These are phyloP conservation scores for Lithosia quadra DNA, from an alignment of 2,888 invertebrate genomes.

Conservation along the genomic window DNA sequence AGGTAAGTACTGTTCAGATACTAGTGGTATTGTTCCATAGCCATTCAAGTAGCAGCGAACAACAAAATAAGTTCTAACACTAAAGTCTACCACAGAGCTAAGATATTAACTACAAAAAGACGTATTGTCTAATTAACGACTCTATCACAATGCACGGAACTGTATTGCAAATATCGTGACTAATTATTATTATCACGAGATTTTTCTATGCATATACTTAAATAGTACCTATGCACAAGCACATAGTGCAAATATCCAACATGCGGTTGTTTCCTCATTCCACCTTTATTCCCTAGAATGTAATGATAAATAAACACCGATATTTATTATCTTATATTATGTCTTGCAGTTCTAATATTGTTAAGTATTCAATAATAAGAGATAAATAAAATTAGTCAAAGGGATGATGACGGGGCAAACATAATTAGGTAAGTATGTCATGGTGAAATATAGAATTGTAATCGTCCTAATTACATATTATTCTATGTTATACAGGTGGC, in stretches of 20 bases:
- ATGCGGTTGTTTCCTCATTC: not conserved
- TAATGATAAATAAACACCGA: not conserved
- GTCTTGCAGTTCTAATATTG: not conserved
- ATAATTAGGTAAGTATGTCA: too few relatives aligned
- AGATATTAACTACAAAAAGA: not conserved
- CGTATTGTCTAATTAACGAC: slow-evolving; percentile 2
- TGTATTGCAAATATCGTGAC: slow-evolving; percentile 37
- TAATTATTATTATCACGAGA: slow-evolving; percentile 38
- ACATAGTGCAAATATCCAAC: slow-evolving; percentile 27
- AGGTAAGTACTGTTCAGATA: too few relatives aligned
- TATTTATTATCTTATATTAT: not conserved
- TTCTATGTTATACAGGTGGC: too few relatives aligned
- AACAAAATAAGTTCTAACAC: not conserved
- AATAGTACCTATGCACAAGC: not conserved
- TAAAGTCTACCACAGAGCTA: not conserved
- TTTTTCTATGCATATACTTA: slow-evolving; percentile 25
- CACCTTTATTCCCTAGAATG: not conserved
- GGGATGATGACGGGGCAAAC: not conserved
- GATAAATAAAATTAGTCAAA: too few relatives aligned
- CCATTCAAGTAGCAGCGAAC: not conserved
- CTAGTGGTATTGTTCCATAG: too few relatives aligned
- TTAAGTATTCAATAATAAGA: too few relatives aligned
- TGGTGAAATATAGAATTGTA: too few relatives aligned
- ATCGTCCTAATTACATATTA: too few relatives aligned
- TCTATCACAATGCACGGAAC: slow-evolving; percentile 31